Base-by-base conservation (phyloP, 1,140 invertebrate species). In the Aleiodes sp. region DNA sequence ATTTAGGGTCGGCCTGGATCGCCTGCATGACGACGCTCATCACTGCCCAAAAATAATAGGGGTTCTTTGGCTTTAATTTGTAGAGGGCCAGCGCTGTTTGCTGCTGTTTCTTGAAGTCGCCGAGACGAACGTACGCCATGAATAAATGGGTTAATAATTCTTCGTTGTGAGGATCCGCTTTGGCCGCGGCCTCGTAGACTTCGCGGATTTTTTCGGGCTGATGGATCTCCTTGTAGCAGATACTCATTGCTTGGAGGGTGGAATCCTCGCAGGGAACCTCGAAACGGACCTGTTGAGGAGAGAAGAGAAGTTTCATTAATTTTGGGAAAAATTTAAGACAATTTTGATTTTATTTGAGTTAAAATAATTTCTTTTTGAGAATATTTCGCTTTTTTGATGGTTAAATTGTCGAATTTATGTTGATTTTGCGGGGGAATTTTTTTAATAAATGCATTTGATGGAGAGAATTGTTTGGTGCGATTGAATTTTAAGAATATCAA, bases 1-100 rank as follows among this genome's bases (percentile, higher is more conserved):
- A 65, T 37, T 84, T 83, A 2, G 80, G 78, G 19, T 87, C 81
- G 3, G 80, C 78, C 65, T 80, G 78, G 68, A 81, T 76, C 70
- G 94, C 94, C 88, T 98, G 96, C 88, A 98, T 92, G 14, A 98
- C 92, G 79, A 97, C 91, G 82, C 96, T 98, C 93, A 98, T 98
- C 12, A 98, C 92, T 66, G 94, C 94, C 98, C 97, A 99, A 84
- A 98, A 98, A 81, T 97, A 98, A 84, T 99, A 99, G 0, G 96
- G 96, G 83, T 96, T 98, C 84, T 98, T 98, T 26, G 94, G 92
- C 80, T 92, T 93, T 28, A 95, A 85, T 87, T 96, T 98, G 80
- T 97, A 98, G 3, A 99, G 87, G 19, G 90, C 88, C 87, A 98
- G 90, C 0, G 97, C 97, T 7, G 93, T 92, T 69, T 93, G 89